Evolutionary conservation across 2,113 vertebrate genomes (phyloP), one percentile per base, ranked within the genome.

Genomic region (Labeo catla): DNA sequence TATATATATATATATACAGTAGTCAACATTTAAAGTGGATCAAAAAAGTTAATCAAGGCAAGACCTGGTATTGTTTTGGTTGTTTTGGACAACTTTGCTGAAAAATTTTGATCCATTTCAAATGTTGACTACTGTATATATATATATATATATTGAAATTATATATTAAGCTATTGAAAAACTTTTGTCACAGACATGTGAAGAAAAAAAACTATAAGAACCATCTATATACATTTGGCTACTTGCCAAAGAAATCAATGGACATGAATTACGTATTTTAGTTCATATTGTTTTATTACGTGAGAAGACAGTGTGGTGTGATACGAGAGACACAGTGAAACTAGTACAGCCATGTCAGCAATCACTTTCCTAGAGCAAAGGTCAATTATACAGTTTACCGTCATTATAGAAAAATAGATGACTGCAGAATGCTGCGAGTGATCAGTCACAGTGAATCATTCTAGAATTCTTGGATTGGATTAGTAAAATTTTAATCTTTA

Each of bases 361-460:
- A 54, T 77, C 23, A 36, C 28, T 77, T 54, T 52, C 28, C 50
- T 54, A 8, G 76, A 36, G 49, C 76, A 77, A 77, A 12, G 12
- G 45, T 49, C 45, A 76, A 49, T 74, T 50, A 15, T 76, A 49
- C 45, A 49, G 72, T 74, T 23, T 49, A 36, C 7, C 15, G 15
- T 36, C 50, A 19, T 54, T 77, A 19, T 54, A 77, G 74, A 76
- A 77, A 77, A 77, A 77, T 77, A 77, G 36, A 77, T 19, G 50
- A 77, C 76, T 54, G 28, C 50, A 54, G 47, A 54, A 52, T 0
- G 15, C 49, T 77, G 28, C 15, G 45, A 49, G 28, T 36, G 28
- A 54, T 77, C 19, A n/a, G 39, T 45, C 76, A 77, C 76, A 77
- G 50, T 36, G 76, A 54, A 77, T 16, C 23, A 54, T 36, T 34